These are phyloP conservation scores for Acheta domesticus DNA, from an alignment of 2,888 invertebrate genomes.

Conservation along the genomic window DNA sequence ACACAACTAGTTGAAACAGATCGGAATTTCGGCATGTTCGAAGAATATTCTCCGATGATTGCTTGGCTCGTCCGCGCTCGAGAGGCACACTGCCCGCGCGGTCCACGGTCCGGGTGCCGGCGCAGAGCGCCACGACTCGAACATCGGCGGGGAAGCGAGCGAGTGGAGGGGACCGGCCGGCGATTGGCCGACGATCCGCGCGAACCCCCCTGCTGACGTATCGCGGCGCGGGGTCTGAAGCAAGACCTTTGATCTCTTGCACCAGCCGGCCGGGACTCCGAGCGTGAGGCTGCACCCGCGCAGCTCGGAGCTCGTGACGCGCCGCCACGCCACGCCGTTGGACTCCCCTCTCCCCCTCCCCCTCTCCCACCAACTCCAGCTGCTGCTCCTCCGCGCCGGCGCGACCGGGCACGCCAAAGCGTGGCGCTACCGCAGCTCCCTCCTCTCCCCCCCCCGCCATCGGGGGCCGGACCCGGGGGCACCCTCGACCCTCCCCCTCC, in stretches of 20 bases:
- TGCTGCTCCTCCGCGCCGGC: background rate
- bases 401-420: background rate
- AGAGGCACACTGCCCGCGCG: no score
- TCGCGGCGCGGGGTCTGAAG: background rate
- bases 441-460: background rate
- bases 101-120: no score
- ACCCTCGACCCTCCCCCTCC: background rate
- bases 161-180: background rate
- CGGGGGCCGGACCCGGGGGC: background rate
- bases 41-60: no score
- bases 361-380: background rate
- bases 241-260: constrained; percentile 29
- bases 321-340: background rate
- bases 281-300: background rate
- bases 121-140: background rate
- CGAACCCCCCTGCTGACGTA: background rate
- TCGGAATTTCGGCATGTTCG: no score
- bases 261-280: constrained; percentile 19
- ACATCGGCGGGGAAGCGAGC: background rate
- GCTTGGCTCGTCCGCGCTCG: no score
- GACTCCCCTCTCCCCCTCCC: background rate
- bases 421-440: no score
- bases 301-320: background rate
- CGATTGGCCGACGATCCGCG: background rate
- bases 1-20: no score